Evolutionary conservation across 2,888 invertebrate genomes (phyloP).

Genomic region (Epinotia nisella): DNA sequence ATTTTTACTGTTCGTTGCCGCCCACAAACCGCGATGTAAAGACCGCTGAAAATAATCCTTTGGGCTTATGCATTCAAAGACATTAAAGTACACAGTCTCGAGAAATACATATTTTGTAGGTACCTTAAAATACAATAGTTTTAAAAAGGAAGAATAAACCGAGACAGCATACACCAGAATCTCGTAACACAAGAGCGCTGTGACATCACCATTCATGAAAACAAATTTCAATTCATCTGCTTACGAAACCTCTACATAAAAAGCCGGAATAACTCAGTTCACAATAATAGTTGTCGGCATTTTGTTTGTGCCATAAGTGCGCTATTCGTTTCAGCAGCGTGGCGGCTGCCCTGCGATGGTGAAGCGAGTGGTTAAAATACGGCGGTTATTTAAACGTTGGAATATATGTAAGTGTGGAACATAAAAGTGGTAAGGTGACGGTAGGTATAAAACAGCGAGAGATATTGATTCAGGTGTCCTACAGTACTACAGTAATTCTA

Average conservation of each 20-base stretch:
- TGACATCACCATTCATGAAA: slow-evolving; percentile 26
- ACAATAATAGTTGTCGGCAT: slow-evolving; percentile 45
- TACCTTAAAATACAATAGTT: too few relatives aligned
- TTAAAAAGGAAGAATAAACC: neutral
- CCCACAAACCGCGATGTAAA: too few relatives aligned
- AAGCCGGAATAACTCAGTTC: slow-evolving; percentile 41
- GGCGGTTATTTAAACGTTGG: neutral
- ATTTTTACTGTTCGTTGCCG: too few relatives aligned
- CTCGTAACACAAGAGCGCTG: neutral
- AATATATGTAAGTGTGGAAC: too few relatives aligned
- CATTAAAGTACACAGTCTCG: too few relatives aligned
- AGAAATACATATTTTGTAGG: too few relatives aligned
- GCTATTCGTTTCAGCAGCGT: slow-evolving; percentile 45
- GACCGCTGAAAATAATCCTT: too few relatives aligned
- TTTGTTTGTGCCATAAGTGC: slow-evolving; percentile 48
- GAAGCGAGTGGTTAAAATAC: slow-evolving; percentile 21
- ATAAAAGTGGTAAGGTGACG: too few relatives aligned
- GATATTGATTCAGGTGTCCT: too few relatives aligned
- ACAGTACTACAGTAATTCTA: too few relatives aligned
- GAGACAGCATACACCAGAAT: neutral
- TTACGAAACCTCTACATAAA: slow-evolving; percentile 25
- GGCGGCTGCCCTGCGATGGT: neutral
- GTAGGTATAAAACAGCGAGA: too few relatives aligned
- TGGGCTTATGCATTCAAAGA: too few relatives aligned
- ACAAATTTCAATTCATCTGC: slow-evolving; percentile 31